Evolutionary conservation across 1,140 invertebrate genomes (phyloP), one percentile per base, ranked within the genome.

Genomic region (Drosophila azteca): DNA sequence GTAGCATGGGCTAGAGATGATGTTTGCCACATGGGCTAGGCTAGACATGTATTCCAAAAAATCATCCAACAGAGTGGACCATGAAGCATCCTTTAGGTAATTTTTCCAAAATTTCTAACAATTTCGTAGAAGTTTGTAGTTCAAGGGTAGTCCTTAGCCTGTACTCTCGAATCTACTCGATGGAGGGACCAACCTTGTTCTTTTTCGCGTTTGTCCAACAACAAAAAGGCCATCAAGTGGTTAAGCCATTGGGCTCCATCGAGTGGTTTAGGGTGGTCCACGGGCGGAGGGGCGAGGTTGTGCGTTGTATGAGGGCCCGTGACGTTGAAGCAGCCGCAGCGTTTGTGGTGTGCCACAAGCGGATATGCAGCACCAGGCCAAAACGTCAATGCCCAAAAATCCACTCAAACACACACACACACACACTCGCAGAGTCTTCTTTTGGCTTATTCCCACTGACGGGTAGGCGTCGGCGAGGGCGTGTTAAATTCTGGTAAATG

Each of bases 281-380:
- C 2, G 9, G 0, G 20, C 9, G 31, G 49, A n/a, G 31, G 1
- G 26, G 45, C n/a, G 39, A n/a, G n/a, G n/a, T n/a, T n/a, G n/a
- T n/a, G n/a, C n/a, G n/a, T n/a, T n/a, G n/a, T n/a, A n/a, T n/a
- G n/a, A n/a, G n/a, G n/a, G n/a, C n/a, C n/a, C n/a, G n/a, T n/a
- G n/a, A n/a, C n/a, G n/a, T n/a, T n/a, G n/a, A 54, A 51, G 55
- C 31, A 66, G 82, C 81, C 81, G 62, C 81, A 85, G 81, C 82
- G 81, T 85, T 85, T 87, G 81, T 55, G 81, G 81, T 65, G 26
- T 29, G 55, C 81, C 81, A 51, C 82, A 85, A 74, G 73, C 82
- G 82, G 81, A 85, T 85, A 59, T 81, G 64, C 74, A 67, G 39
- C 46, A 60, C 20, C 45, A 49, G 66, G 31, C 50, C 50, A 53